A percentile compares a stretch with the other conserved stretches of the same genome.
Conservation (phyloP, 2,797 vertebrate species). For the Acropternis orthonyx region DNA sequence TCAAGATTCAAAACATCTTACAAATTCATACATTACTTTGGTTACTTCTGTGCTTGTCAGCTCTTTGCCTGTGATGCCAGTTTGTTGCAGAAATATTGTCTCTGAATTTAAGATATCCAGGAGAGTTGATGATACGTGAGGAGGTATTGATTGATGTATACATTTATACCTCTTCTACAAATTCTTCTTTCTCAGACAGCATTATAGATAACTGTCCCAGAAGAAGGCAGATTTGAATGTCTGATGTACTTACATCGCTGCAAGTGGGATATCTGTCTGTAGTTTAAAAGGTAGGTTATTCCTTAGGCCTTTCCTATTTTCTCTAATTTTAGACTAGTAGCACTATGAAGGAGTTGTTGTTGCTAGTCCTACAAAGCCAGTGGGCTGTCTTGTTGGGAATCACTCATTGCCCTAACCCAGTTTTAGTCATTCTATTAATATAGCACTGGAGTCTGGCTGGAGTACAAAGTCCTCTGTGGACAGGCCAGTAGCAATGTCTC, state of each 20-base stretch:
- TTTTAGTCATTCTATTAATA: constrained; percentile 59
- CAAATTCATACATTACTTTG: neutral
- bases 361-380: neutral
- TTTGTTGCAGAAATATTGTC: neutral
- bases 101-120: neutral
- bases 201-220: neutral
- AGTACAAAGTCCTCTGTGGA: constrained; percentile 45
- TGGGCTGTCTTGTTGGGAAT: constrained; percentile 18
- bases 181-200: neutral
- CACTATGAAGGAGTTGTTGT: constrained; percentile 4
- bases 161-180: constrained; percentile 19
- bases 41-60: neutral
- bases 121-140: neutral
- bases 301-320: neutral
- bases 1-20: neutral
- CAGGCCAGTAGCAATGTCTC: neutral
- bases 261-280: neutral
- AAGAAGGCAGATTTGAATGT: neutral
- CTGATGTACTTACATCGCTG: neutral
- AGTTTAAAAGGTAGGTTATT: neutral
- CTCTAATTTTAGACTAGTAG: constrained; percentile 41
- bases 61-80: neutral
- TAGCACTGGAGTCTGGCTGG: constrained; percentile 12
- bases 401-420: constrained; percentile 40
- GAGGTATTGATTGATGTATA: neutral